A percentile compares a stretch with the other conserved stretches of the same genome.
Conservation (phyloP, 2,888 invertebrate species). For the Philaethria dido region DNA sequence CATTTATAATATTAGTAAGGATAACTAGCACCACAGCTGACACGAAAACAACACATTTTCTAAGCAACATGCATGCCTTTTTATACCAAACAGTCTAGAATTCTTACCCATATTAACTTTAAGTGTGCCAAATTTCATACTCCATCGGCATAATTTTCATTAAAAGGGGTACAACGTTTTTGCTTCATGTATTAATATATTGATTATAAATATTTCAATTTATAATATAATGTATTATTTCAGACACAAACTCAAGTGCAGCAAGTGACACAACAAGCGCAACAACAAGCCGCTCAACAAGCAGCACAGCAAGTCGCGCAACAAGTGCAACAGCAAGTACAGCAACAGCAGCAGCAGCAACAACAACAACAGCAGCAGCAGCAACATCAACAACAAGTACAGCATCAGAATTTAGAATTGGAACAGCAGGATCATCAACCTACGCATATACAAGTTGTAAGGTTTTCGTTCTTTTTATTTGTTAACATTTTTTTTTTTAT, state of each 20-base stretch:
- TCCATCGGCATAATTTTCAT: no score
- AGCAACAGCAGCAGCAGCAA: slow-evolving; percentile 58
- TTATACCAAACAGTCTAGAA: no score
- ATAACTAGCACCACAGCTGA: no score
- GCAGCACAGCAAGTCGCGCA: slow-evolving; percentile 60
- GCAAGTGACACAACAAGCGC: slow-evolving; percentile 61
- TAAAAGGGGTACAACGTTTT: no score
- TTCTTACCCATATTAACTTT: no score
- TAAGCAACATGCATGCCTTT: no score
- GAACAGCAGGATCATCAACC: slow-evolving; percentile 77
- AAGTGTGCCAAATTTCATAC: no score
- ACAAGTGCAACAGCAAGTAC: slow-evolving; percentile 59
- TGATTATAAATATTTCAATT: neutral
- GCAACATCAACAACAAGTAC: slow-evolving; percentile 61
- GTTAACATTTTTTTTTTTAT: no score
- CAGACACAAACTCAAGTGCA: slow-evolving; percentile 63
- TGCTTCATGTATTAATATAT: no score
- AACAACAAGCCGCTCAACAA: slow-evolving; percentile 65
- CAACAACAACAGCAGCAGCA: slow-evolving; percentile 60
- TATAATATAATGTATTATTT: neutral
- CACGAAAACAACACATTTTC: no score
- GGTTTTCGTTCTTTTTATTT: slow-evolving; percentile 38
- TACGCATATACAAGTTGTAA: slow-evolving; percentile 79
- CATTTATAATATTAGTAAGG: no score
- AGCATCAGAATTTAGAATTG: slow-evolving; percentile 72